Evolutionary conservation across 2,888 invertebrate species (phyloP).

Genomic region (Cataglyphis rosenhaueri): DNA sequence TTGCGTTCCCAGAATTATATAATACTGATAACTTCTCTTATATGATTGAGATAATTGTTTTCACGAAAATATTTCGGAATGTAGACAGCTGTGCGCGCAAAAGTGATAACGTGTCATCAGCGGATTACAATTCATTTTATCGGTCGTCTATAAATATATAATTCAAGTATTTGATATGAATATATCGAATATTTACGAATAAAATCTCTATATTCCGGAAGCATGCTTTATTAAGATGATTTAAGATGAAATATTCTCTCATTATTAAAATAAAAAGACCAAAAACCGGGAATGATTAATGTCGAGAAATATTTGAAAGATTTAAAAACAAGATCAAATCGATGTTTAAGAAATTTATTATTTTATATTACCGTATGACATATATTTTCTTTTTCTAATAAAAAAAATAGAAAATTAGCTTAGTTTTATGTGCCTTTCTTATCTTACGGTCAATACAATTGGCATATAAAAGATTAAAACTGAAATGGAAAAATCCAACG

Average conservation of each 20-base stretch:
- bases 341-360: not conserved
- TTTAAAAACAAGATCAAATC: not conserved
- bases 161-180: not conserved
- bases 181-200: not conserved
- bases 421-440: slow-evolving; percentile 9
- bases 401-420: not conserved
- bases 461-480: slow-evolving; percentile 31
- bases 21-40: not conserved
- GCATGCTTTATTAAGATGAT: not conserved
- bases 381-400: not conserved
- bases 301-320: not conserved
- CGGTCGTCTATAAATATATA: not conserved
- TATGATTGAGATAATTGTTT: slow-evolving; percentile 10
- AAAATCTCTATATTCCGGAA: slow-evolving; percentile 6
- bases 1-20: not conserved
- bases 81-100: slow-evolving; percentile 31
- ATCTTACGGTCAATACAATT: not conserved
- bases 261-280: not conserved
- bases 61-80: not conserved
- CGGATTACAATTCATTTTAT: slow-evolving; percentile 35
- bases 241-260: not conserved
- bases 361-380: not conserved
- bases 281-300: not conserved
- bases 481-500: not conserved
- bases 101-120: slow-evolving; percentile 13